These are phyloP conservation scores for Drosophila pallidifrons DNA, from an alignment of 1,140 invertebrate genomes.

Conservation along the genomic window DNA sequence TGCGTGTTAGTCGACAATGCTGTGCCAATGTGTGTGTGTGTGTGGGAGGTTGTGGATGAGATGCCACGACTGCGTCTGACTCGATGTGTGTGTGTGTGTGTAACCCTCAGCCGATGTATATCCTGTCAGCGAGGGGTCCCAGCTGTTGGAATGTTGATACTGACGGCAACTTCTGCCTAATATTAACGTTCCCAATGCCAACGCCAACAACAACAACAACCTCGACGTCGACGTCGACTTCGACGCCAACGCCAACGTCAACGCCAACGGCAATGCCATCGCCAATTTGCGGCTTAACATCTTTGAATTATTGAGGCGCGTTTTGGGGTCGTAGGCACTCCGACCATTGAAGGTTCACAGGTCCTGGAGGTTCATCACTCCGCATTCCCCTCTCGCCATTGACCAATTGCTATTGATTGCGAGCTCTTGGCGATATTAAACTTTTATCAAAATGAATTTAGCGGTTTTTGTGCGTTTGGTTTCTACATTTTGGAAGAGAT, in stretches of 20 bases:
- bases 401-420: conserved; percentile 12
- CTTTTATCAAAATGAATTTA: conserved; percentile 82
- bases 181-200: conserved; percentile 21
- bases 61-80: conserved; percentile 8
- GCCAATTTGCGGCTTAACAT: conserved; percentile 82
- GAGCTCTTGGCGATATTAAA: conserved; percentile 74
- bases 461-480: conserved; percentile 77
- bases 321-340: conserved; percentile 56
- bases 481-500: conserved; percentile 72
- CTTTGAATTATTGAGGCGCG: conserved; percentile 80
- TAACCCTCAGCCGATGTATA: conserved; percentile 69
- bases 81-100: conserved; percentile 31
- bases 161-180: conserved; percentile 29
- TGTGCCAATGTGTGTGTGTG: conserved; percentile 28
- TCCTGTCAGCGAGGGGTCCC: conserved; percentile 72
- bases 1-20: conserved; percentile 48
- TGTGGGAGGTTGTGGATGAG: conserved; percentile 9
- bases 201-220: conserved; percentile 8
- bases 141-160: conserved; percentile 50
- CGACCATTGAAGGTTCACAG: conserved; percentile 3
- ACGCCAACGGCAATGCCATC: conserved; percentile 47
- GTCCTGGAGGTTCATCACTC: neutral
- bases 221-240: conserved; percentile 11
- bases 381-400: neutral
- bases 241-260: conserved; percentile 49